Base-by-base conservation (phyloP, 1,140 invertebrate genomes). In the Branchinecta lynchi region DNA sequence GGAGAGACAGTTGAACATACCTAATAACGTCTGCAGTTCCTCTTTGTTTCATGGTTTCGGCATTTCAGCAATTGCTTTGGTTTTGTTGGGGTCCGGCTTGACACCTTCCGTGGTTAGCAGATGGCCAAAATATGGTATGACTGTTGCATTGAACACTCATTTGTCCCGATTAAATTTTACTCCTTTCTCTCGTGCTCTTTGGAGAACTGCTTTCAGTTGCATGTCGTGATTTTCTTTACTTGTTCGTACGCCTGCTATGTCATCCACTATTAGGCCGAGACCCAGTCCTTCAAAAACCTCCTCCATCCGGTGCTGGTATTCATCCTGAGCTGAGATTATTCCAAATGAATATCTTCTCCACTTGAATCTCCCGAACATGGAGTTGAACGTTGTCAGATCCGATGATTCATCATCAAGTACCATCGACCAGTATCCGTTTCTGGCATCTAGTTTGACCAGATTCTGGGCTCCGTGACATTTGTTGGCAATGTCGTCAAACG, bases 91-190 rank as follows among this genome's bases (percentile, higher is more conserved):
- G 65, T 79, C 76, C 44, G 76, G 72, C 46, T 75, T 75, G 1
- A 81, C 68, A 5, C 78, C 77, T 66, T 76, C 69, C 15, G 68
- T 43, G 20, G 74, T 71, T 44, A 81, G 72, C 8, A 76, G 69
- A 69, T 80, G 75, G 7, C 79, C 80, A 65, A 80, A 74, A 72
- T 77, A 80, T 65, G 74, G 70, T 15, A 79, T 68, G 69, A 74
- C 73, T 10, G 66, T 60, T 70, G 70, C 43, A 68, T 51, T 75
- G 69, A 76, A 75, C 66, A 70, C 72, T 71, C 74, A 75, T 71
- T 77, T 76, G 43, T 68, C 70, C 72, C 66, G 20, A 70, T 76
- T 76, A 3, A 76, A 45, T 71, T 72, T 75, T 12, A 76, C 46
- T 51, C 46, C 46, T n/a, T 51, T 51, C 46, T 51, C 46, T 51